A percentile compares a stretch with the other conserved stretches of the same genome.
Evolutionary conservation across 2,888 invertebrate species (phyloP).

Genomic region (Phengaris alcon): DNA sequence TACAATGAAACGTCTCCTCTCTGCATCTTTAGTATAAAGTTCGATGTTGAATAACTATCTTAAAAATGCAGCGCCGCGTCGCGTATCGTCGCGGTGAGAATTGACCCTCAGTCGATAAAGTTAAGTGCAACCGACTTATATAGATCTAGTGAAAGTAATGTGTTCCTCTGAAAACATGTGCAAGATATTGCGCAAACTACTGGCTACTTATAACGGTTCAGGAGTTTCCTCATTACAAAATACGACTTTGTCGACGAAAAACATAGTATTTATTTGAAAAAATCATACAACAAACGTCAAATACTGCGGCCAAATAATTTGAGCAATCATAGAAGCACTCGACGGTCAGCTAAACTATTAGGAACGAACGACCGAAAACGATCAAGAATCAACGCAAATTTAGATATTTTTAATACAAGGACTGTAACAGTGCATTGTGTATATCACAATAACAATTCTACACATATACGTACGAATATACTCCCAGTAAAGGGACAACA

Average conservation of each 20-base stretch:
- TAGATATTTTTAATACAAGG: constrained; percentile 60
- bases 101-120: constrained; percentile 47
- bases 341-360: constrained; percentile 58
- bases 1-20: no score
- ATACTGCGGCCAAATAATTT: constrained; percentile 61
- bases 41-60: no score
- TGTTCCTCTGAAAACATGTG: constrained; percentile 28
- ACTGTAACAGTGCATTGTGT: constrained; percentile 64
- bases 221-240: constrained; percentile 39
- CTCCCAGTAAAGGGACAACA: constrained; percentile 67
- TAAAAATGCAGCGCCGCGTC: no score
- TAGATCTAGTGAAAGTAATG: constrained; percentile 30
- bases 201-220: constrained; percentile 13
- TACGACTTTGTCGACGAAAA: constrained; percentile 35
- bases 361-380: constrained; percentile 69
- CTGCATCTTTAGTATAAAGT: no score
- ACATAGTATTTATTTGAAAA: constrained; percentile 30
- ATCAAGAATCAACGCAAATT: constrained; percentile 55
- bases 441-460: constrained; percentile 67
- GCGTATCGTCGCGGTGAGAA: no score
- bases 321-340: constrained; percentile 71
- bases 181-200: constrained; percentile 33
- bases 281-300: constrained; percentile 33
- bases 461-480: constrained; percentile 64
- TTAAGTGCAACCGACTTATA: constrained; percentile 51